These are phyloP conservation scores for Caenorhabditis auriculariae DNA, from an alignment of 2,888 invertebrate genomes.

Conservation along the genomic window DNA sequence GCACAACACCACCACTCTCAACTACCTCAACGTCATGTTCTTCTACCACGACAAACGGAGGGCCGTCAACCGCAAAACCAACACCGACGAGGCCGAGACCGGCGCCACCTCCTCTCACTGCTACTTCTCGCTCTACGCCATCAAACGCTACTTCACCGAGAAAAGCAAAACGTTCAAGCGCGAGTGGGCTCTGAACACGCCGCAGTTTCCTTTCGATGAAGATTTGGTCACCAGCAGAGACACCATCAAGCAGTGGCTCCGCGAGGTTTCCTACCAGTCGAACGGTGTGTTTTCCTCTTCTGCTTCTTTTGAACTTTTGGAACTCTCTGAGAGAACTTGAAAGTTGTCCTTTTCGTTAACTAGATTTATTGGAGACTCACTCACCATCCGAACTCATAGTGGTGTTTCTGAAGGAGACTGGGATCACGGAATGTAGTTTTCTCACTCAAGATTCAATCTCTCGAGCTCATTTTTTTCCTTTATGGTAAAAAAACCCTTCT, in stretches of 20 bases:
- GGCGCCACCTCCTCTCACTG: slow-evolving; percentile 49
- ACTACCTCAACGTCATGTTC: slow-evolving; percentile 49
- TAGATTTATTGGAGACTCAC: too few relatives aligned
- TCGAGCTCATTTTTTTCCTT: too few relatives aligned
- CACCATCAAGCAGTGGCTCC: slow-evolving; percentile 52
- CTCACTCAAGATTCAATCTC: too few relatives aligned
- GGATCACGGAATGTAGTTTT: too few relatives aligned
- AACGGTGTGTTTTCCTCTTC: slow-evolving; percentile 49
- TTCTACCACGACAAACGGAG: slow-evolving; percentile 61
- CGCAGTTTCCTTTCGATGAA: slow-evolving; percentile 58
- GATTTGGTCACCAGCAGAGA: slow-evolving; percentile 43
- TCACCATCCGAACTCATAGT: too few relatives aligned
- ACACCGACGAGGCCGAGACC: slow-evolving; percentile 40
- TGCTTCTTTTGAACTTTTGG: neutral
- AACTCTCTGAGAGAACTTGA: neutral
- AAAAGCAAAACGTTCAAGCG: slow-evolving; percentile 45
- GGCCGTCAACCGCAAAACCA: slow-evolving; percentile 48
- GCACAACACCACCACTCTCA: slow-evolving; percentile 18
- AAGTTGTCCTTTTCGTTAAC: too few relatives aligned
- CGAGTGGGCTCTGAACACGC: slow-evolving; percentile 53
- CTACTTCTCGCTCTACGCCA: slow-evolving; percentile 61
- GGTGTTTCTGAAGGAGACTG: too few relatives aligned
- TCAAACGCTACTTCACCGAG: slow-evolving; percentile 60
- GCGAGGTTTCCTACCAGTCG: slow-evolving; percentile 44
- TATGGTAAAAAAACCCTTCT: too few relatives aligned